These are phyloP conservation scores for Atherix ibis DNA, from an alignment of 2,888 invertebrate genomes.

Conservation along the genomic window DNA sequence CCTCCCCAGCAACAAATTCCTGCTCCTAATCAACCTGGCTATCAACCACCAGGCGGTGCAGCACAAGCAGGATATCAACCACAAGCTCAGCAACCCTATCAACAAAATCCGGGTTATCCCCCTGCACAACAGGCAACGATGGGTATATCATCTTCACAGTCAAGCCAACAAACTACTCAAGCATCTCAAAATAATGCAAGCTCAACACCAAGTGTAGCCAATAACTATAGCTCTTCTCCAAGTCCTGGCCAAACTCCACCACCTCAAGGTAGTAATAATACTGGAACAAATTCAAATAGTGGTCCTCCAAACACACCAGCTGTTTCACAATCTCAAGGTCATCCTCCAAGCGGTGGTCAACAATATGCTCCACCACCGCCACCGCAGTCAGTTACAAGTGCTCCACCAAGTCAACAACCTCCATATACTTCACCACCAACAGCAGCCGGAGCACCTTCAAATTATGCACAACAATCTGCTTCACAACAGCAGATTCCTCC, in stretches of 20 bases:
- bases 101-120: slow-evolving; percentile 32
- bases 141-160: slow-evolving; percentile 15
- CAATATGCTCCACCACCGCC: slow-evolving; percentile 22
- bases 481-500: slow-evolving; percentile 25
- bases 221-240: slow-evolving; percentile 34
- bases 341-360: slow-evolving; percentile 14
- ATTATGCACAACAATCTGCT: slow-evolving; percentile 22
- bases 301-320: slow-evolving; percentile 10
- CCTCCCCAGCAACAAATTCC: slow-evolving; percentile 14
- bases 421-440: slow-evolving; percentile 27
- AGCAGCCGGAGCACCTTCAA: slow-evolving; percentile 19
- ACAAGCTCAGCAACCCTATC: slow-evolving; percentile 25
- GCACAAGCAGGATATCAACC: slow-evolving; percentile 34
- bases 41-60: slow-evolving; percentile 28
- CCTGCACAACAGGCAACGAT: slow-evolving; percentile 25
- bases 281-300: slow-evolving; percentile 6
- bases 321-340: slow-evolving; percentile 19
- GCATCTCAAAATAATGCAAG: slow-evolving; percentile 14
- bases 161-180: slow-evolving; percentile 16
- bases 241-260: slow-evolving; percentile 33
- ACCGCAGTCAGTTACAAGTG: slow-evolving; percentile 14
- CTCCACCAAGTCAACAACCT: slow-evolving; percentile 21
- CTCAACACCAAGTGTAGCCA: slow-evolving; percentile 21
- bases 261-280: slow-evolving; percentile 10
- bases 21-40: slow-evolving; percentile 29